Evolutionary conservation across 2,797 vertebrate genomes (phyloP).

Genomic region (Myoxocephalus aenaeus): DNA sequence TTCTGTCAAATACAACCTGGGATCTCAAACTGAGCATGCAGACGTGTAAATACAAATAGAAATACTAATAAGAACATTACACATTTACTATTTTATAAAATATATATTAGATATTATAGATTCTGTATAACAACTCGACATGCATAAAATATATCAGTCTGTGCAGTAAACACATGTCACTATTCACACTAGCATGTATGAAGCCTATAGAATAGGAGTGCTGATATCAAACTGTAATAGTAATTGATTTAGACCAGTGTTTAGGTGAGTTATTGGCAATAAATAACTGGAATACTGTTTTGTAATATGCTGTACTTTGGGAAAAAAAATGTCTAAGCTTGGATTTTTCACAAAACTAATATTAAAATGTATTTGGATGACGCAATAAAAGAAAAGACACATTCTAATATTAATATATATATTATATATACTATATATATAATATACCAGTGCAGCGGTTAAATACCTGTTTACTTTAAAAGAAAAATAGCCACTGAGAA

Average conservation of each 20-base stretch:
- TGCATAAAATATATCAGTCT: slow-evolving; percentile 67
- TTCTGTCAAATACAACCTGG: slow-evolving; percentile 44
- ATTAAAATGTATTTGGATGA: not conserved
- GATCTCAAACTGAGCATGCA: slow-evolving; percentile 62
- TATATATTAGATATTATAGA: slow-evolving; percentile 60
- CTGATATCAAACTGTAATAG: not conserved
- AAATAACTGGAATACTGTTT: not conserved
- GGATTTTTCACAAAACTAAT: not conserved
- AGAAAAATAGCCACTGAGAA: not conserved
- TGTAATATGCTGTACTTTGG: not conserved
- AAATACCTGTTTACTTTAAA: not conserved
- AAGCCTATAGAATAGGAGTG: slow-evolving; percentile 38
- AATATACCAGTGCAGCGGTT: not conserved
- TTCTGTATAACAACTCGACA: slow-evolving; percentile 68
- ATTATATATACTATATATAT: too few species aligned
- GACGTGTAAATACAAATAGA: slow-evolving; percentile 40
- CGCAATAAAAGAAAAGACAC: not conserved
- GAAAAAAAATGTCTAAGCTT: not conserved
- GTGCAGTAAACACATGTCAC: slow-evolving; percentile 52
- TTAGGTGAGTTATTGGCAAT: not conserved
- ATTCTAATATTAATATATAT: too few species aligned
- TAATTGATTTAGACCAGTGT: not conserved
- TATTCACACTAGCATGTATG: slow-evolving; percentile 25
- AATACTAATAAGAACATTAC: slow-evolving; percentile 45
- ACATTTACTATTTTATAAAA: slow-evolving; percentile 65